A percentile compares a stretch with the other conserved stretches of the same genome.
phyloP scores from a whole-genome alignment of 2,888 invertebrate species.

The Leistus spinibarbis region DNA sequence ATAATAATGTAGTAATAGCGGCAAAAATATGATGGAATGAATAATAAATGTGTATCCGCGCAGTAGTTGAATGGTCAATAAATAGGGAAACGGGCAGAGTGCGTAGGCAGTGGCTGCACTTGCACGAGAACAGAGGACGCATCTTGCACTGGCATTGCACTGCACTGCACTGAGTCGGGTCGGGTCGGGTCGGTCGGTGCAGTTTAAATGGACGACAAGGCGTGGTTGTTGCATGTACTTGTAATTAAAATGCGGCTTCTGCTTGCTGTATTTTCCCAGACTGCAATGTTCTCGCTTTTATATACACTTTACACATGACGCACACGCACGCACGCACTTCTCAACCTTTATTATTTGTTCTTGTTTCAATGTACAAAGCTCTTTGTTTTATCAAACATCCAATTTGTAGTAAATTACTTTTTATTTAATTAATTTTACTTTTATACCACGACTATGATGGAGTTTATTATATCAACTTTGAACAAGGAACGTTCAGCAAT shows the following conservation, averaged over 20 bases:
- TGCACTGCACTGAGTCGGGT: too few species aligned
- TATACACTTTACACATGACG: not conserved
- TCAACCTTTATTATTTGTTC: too few species aligned
- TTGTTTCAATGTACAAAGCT: too few species aligned
- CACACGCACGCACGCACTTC: not conserved
- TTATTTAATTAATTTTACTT: too few species aligned
- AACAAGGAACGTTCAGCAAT: too few species aligned
- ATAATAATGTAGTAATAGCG: too few species aligned
- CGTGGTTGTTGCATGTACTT: conserved; percentile 27
- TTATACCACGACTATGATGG: too few species aligned
- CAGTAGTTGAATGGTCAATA: not conserved
- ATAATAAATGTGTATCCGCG: not conserved
- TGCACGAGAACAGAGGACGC: not conserved
- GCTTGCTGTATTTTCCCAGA: not conserved
- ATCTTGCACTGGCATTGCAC: not conserved
- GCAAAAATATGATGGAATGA: not conserved
- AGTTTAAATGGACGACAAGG: conserved; percentile 34
- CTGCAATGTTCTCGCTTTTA: not conserved
- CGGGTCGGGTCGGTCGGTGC: not conserved
- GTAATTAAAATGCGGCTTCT: conserved; percentile 37
- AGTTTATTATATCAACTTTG: too few species aligned
- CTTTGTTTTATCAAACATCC: too few species aligned
- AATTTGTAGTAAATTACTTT: too few species aligned
- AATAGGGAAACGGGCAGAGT: not conserved
- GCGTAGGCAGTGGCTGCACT: conserved; percentile 23